These are phyloP conservation scores for Sebastes nivosus DNA, from an alignment of 2,797 vertebrate species.

Conservation along the genomic window DNA sequence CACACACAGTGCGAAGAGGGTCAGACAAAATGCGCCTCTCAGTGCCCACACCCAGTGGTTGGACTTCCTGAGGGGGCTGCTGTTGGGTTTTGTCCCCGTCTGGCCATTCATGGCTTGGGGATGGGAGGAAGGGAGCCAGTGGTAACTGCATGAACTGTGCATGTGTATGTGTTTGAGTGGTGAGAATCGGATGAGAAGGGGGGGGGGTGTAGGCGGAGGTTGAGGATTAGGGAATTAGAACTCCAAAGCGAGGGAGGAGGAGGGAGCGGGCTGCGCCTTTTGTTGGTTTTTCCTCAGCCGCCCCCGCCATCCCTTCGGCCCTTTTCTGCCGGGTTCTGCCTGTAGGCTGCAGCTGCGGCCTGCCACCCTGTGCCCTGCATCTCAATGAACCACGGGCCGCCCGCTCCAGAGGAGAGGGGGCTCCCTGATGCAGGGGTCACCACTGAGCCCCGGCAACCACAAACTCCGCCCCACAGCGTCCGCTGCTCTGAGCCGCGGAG, in stretches of 20 bases:
- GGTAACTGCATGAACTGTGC: slow-evolving; percentile 74
- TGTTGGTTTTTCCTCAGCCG: slow-evolving; percentile 84
- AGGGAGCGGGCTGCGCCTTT: slow-evolving; percentile 75
- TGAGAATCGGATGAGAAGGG: slow-evolving; percentile 77
- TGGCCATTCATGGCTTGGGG: slow-evolving; percentile 78
- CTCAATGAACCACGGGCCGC: slow-evolving; percentile 84
- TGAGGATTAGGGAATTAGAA: slow-evolving; percentile 87
- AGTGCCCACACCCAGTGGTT: slow-evolving; percentile 74
- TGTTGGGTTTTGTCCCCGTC: slow-evolving; percentile 80
- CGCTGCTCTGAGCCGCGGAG: neutral
- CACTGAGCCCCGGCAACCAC: slow-evolving; percentile 57
- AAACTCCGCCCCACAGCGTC: slow-evolving; percentile 38
- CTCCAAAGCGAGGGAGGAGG: slow-evolving; percentile 78
- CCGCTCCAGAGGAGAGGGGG: slow-evolving; percentile 75
- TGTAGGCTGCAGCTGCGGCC: slow-evolving; percentile 89
- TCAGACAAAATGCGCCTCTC: slow-evolving; percentile 68
- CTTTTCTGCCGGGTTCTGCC: slow-evolving; percentile 81
- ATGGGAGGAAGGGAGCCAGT: slow-evolving; percentile 77
- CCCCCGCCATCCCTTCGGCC: slow-evolving; percentile 82
- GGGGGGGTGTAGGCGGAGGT: slow-evolving; percentile 74
- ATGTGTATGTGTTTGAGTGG: slow-evolving; percentile 67
- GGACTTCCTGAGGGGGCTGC: slow-evolving; percentile 83
- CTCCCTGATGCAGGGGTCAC: slow-evolving; percentile 81
- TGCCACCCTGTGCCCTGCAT: slow-evolving; percentile 85
- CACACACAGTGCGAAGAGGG: slow-evolving; percentile 23